Evolutionary conservation across 2,113 vertebrate species (phyloP).

Genomic region (Athene cunicularia): DNA sequence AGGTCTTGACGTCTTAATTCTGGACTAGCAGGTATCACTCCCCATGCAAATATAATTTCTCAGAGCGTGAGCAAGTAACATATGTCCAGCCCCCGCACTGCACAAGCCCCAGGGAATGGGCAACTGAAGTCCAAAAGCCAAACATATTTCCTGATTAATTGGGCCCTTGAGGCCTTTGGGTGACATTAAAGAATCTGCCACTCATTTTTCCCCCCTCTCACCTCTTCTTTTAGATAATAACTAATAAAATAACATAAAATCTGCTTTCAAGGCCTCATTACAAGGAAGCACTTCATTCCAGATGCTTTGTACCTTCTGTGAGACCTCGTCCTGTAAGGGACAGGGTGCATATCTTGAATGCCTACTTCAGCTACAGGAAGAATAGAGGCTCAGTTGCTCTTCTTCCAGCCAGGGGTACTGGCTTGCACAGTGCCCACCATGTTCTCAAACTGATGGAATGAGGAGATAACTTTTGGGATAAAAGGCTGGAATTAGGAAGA

Average conservation of each 20-base stretch:
- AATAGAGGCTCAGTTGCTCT: neutral
- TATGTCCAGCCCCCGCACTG: slow-evolving; percentile 47
- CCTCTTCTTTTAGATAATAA: slow-evolving; percentile 14
- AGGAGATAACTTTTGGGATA: neutral
- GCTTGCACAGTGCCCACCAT: neutral
- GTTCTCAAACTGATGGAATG: neutral
- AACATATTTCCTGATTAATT: slow-evolving; percentile 69
- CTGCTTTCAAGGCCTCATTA: slow-evolving; percentile 2
- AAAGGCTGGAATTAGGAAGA: neutral
- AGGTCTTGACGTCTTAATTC: slow-evolving; percentile 65
- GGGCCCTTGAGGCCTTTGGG: slow-evolving; percentile 65
- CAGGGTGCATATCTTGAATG: neutral
- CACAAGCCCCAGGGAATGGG: slow-evolving; percentile 48
- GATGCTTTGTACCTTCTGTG: slow-evolving; percentile 10
- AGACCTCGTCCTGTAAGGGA: neutral
- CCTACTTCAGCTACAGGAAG: neutral
- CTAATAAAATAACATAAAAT: slow-evolving; percentile 20
- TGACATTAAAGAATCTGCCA: slow-evolving; percentile 71
- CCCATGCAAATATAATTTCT: slow-evolving; percentile 55
- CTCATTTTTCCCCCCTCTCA: neutral
- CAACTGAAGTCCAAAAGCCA: slow-evolving; percentile 61
- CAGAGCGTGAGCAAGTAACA: slow-evolving; percentile 31
- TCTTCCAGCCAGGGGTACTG: neutral
- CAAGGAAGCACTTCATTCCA: neutral
- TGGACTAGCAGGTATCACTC: slow-evolving; percentile 56